Conservation (phyloP, 1,140 invertebrate genomes). For the Ladona fulva region DNA sequence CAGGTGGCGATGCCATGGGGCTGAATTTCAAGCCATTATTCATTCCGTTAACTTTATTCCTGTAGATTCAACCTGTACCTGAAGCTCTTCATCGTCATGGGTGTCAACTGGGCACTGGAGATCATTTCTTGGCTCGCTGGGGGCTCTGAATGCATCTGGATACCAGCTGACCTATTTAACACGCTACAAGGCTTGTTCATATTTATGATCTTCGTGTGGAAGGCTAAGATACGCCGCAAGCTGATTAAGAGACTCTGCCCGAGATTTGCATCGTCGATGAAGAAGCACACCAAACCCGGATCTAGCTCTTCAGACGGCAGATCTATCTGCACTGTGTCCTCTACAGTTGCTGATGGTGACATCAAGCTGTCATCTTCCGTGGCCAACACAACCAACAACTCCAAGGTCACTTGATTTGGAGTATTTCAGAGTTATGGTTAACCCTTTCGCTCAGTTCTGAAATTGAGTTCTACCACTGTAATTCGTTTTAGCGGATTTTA, state of each 20-base stretch:
- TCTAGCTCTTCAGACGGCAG: no score
- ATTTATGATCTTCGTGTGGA: conserved; percentile 62
- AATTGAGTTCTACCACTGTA: no score
- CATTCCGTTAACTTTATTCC: conserved; percentile 18
- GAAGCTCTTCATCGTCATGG: conserved; percentile 64
- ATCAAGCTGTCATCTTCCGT: no score
- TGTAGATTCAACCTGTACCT: conserved; percentile 56
- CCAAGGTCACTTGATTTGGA: no score
- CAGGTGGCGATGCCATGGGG: no score
- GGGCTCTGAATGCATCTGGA: conserved; percentile 48
- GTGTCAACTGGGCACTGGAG: conserved; percentile 61
- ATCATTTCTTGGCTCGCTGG: conserved; percentile 50
- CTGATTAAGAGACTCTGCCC: conserved; percentile 25
- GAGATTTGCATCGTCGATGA: not conserved
- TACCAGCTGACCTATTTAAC: conserved; percentile 49
- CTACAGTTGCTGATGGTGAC: no score
- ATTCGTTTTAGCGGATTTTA: no score
- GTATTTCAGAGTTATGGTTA: no score
- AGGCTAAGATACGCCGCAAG: conserved; percentile 49
- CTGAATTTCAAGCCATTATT: not conserved
- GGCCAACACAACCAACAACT: no score
- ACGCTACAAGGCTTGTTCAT: conserved; percentile 50
- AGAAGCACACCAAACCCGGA: not conserved
- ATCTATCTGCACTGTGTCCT: no score
- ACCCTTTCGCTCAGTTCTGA: no score